These are phyloP conservation scores for Drosophila parthenogenetica DNA, from an alignment of 2,888 invertebrate genomes.

Conservation along the genomic window DNA sequence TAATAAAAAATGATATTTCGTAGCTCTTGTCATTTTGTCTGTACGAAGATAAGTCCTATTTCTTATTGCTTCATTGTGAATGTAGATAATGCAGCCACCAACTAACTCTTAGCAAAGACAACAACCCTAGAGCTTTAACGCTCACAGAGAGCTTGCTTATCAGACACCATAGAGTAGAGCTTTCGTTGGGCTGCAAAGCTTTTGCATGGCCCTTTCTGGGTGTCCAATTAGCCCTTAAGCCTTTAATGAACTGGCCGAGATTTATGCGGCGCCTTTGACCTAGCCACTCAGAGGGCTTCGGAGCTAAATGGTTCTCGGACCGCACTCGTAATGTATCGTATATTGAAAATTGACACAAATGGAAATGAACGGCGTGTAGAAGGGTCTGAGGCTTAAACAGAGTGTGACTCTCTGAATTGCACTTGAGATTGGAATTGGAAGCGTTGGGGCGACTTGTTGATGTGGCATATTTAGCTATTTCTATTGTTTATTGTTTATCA, in stretches of 20 bases:
- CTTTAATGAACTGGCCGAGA: conserved; percentile 48
- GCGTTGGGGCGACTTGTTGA: conserved; percentile 48
- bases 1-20: not conserved
- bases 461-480: conserved; percentile 23
- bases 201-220: not conserved
- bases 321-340: conserved; percentile 22
- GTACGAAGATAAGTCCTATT: no score
- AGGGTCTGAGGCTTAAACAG: not conserved
- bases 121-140: conserved; percentile 34
- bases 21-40: no score
- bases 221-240: conserved; percentile 40
- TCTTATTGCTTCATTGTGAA: no score
- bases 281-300: conserved; percentile 4
- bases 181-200: conserved; percentile 35
- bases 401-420: not conserved
- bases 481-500: conserved; percentile 38
- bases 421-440: not conserved
- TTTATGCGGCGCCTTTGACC: conserved; percentile 44
- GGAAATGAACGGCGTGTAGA: conserved; percentile 34
- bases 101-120: conserved; percentile 26
- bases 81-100: no score
- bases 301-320: conserved; percentile 15
- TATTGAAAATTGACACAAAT: conserved; percentile 52
- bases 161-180: conserved; percentile 4
- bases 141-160: not conserved